Evolutionary conservation across 64 coral and sea anemone species (phyloP).

Genomic region (Acropora tenuis): DNA sequence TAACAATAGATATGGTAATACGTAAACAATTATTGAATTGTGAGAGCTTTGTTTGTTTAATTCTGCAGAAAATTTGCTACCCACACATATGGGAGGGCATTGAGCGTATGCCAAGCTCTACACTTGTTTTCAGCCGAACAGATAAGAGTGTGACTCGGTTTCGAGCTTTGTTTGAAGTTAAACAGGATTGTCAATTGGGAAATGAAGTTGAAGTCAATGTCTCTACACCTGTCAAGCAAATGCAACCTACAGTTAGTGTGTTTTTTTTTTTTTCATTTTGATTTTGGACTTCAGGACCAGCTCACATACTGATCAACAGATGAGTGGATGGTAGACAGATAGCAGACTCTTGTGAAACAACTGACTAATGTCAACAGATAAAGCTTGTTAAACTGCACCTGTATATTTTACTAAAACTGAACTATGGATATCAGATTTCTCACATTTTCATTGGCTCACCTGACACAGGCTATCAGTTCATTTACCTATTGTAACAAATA

Average conservation of each 20-base stretch:
- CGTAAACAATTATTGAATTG: too few relatives aligned
- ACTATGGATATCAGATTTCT: too few relatives aligned
- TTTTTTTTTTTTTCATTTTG: neutral
- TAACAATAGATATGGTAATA: too few relatives aligned
- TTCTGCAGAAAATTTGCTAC: slow-evolving; percentile 65
- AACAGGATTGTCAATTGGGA: slow-evolving; percentile 38
- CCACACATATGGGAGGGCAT: slow-evolving; percentile 70
- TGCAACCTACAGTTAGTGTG: neutral
- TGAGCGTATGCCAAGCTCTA: slow-evolving; percentile 52
- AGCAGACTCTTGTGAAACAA: too few relatives aligned
- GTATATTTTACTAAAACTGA: too few relatives aligned
- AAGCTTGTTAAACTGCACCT: too few relatives aligned
- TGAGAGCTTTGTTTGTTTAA: too few relatives aligned
- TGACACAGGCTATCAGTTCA: neutral
- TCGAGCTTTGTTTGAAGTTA: slow-evolving; percentile 46
- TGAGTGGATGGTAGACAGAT: too few relatives aligned
- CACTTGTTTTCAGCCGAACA: slow-evolving; percentile 39
- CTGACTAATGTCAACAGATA: too few relatives aligned
- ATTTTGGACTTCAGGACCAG: neutral
- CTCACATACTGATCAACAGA: neutral
- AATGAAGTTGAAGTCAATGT: slow-evolving; percentile 67
- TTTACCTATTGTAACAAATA: too few relatives aligned
- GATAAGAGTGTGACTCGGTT: slow-evolving; percentile 5
- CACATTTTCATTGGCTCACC: too few relatives aligned
- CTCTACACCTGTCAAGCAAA: slow-evolving; percentile 41